These are phyloP conservation scores for Dunckerocampus dactyliophorus DNA, from an alignment of 2,113 vertebrate genomes.

Conservation along the genomic window DNA sequence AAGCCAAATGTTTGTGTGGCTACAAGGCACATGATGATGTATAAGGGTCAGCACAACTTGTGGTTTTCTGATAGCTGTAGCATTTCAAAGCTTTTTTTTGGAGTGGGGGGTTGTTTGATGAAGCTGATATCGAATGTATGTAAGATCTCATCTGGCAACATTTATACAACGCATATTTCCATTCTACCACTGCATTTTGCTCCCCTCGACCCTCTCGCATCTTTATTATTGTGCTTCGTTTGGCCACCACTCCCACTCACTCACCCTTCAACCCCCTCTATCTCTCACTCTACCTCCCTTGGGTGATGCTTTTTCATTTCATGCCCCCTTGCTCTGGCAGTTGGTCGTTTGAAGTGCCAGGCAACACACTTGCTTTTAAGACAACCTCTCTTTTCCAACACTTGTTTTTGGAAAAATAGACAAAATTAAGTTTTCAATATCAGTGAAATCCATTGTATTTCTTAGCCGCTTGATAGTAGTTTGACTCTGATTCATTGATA, in stretches of 20 bases:
- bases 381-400: neutral
- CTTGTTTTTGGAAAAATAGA: neutral
- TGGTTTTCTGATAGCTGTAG: slow-evolving; percentile 24
- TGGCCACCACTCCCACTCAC: slow-evolving; percentile 20
- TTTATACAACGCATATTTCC: slow-evolving; percentile 43
- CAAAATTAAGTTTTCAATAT: neutral
- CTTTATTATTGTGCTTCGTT: slow-evolving; percentile 69
- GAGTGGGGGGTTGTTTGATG: slow-evolving; percentile 4
- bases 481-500: too few species aligned
- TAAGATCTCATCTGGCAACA: slow-evolving; percentile 21
- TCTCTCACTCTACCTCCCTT: slow-evolving; percentile 39
- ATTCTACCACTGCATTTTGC: slow-evolving; percentile 35
- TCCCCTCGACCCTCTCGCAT: slow-evolving; percentile 37
- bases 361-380: slow-evolving; percentile 49
- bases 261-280: slow-evolving; percentile 12
- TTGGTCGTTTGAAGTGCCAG: slow-evolving; percentile 50
- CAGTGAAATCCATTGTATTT: too few species aligned
- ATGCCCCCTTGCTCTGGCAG: slow-evolving; percentile 72
- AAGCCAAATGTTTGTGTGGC: slow-evolving; percentile 65
- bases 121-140: neutral
- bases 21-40: slow-evolving; percentile 49
- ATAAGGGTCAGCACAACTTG: slow-evolving; percentile 52
- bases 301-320: slow-evolving; percentile 70
- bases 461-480: too few species aligned
- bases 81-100: slow-evolving; percentile 19